phyloP scores from a whole-genome alignment of 2,113 vertebrate species.

The Zonotrichia leucophrys region DNA sequence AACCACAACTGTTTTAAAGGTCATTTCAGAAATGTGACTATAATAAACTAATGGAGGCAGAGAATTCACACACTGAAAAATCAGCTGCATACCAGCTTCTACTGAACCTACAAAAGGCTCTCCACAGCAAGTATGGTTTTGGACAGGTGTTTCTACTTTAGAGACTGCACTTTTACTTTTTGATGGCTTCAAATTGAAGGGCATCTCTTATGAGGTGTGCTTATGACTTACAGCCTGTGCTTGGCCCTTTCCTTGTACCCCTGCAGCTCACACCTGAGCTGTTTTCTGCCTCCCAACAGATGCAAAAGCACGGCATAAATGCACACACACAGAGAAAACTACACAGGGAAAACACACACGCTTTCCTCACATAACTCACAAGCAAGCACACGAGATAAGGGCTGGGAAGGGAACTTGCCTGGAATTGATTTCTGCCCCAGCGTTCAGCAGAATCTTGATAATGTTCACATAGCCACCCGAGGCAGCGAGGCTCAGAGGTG shows the following conservation, averaged over 20 bases:
- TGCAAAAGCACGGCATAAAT: not conserved
- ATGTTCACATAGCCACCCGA: conserved; percentile 99
- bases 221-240: rapidly evolving
- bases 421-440: conserved; percentile 98
- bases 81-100: not conserved
- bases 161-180: rapidly evolving
- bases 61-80: not conserved
- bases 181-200: not conserved
- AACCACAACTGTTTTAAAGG: not conserved
- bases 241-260: too few relatives aligned
- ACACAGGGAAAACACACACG: not conserved
- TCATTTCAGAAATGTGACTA: not conserved
- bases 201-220: not conserved
- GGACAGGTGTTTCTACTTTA: not conserved
- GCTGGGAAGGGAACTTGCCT: conserved; percentile 78
- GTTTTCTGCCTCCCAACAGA: not conserved
- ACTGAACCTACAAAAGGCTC: not conserved
- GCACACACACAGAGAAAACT: not conserved
- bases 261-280: not conserved
- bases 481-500: conserved; percentile 94
- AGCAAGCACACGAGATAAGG: not conserved
- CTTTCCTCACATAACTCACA: not conserved
- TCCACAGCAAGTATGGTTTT: not conserved
- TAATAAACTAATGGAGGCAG: not conserved
- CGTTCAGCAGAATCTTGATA: conserved; percentile 98